Base-by-base conservation (phyloP, 2,113 vertebrate species). In the Panthera uncia region DNA sequence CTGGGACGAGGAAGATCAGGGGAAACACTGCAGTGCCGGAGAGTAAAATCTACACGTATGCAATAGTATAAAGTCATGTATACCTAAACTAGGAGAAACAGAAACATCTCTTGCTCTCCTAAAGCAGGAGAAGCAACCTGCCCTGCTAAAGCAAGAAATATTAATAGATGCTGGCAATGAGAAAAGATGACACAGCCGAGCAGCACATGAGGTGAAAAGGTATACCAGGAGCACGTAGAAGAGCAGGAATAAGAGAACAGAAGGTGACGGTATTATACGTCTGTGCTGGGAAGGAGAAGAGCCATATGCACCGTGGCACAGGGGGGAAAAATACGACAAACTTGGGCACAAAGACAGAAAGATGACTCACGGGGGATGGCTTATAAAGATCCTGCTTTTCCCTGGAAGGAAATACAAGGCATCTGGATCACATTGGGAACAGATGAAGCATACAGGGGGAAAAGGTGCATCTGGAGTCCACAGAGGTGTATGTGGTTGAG, bases 261-360 rank as follows among this genome's bases (percentile, higher is more conserved):
- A 85, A n/a, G 97, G 94, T 31, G 57, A 68, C 57, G 29, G 36
- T 5, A 13, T 50, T 13, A 11, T 11, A 29, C 36, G 61, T 57
- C 96, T 93, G 94, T n/a, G 71, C 69, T 12, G 36, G 81, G n/a
- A 63, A 14, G 55, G 66, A 76, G 38, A 38, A 15, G 29, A 69
- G 48, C 84, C 87, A 71, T 57, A n/a, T 76, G 95, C 69, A 88
- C 89, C 25, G 91, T 65, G 78, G 89, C 95, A 76, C 12, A 1
- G 5, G 29, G 65, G 91, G 57, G 41, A 74, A n/a, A 85, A 94
- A 88, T 65, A 66, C 80, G 88, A 71, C 81, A 97, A 92, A 80
- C 80, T 52, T 48, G 41, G 76, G 65, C 10, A 15, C 80, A 74
- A 52, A 83, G 45, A 63, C 88, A 84, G 80, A 96, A 91, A 93